A percentile compares a stretch with the other conserved stretches of the same genome.
Conservation (phyloP, 1,140 invertebrate genomes). For the Melanaphis sacchari region DNA sequence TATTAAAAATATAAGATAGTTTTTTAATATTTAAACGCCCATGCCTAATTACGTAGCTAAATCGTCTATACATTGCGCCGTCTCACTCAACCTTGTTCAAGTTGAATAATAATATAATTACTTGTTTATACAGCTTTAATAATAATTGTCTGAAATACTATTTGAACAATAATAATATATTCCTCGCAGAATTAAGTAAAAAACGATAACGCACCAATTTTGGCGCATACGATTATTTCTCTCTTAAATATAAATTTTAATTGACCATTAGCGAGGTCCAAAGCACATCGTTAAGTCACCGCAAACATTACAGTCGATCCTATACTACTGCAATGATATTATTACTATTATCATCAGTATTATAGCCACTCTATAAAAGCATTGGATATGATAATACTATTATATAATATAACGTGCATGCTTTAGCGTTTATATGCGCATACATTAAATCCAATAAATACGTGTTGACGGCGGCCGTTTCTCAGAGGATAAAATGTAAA, state of each 20-base stretch:
- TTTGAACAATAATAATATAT: neutral
- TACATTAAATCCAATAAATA: conserved; percentile 11
- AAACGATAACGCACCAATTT: neutral
- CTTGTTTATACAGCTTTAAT: neutral
- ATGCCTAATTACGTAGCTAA: neutral
- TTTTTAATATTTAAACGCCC: no score
- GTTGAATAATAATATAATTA: neutral
- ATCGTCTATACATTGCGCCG: conserved; percentile 6
- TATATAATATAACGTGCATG: neutral
- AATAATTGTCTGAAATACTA: conserved; percentile 1
- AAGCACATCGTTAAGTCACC: conserved; percentile 10
- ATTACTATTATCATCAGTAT: conserved; percentile 15
- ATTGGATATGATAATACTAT: conserved; percentile 11
- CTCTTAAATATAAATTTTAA: conserved; percentile 14
- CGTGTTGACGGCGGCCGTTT: conserved; percentile 1
- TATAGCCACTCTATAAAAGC: conserved; percentile 12
- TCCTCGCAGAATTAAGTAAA: neutral
- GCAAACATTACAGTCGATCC: neutral
- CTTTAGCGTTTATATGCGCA: neutral
- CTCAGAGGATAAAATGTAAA: neutral
- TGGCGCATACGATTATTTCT: neutral
- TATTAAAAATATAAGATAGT: no score
- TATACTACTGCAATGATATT: neutral
- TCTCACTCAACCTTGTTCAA: neutral
- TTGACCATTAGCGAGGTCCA: conserved; percentile 2